phyloP scores from a whole-genome alignment of 2,888 invertebrate genomes.

The Cephus nigrinus region DNA sequence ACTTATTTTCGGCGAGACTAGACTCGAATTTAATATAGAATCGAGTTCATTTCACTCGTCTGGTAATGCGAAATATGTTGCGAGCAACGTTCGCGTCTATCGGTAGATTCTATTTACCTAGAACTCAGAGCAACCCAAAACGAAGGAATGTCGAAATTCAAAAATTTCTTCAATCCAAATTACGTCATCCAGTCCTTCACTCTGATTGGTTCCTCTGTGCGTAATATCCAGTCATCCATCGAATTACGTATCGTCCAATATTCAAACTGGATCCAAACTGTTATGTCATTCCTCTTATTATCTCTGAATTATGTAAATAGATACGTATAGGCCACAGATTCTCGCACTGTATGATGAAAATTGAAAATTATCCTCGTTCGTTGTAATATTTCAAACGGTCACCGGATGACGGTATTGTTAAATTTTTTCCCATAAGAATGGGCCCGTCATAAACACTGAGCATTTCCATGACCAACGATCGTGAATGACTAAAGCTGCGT shows the following conservation, averaged over 20 bases:
- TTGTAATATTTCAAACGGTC: not conserved
- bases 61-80: not conserved
- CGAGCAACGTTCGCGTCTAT: not conserved
- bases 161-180: not conserved
- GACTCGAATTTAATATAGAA: slow-evolving; percentile 20
- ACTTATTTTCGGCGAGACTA: slow-evolving; percentile 13
- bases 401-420: not conserved
- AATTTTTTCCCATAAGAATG: not conserved
- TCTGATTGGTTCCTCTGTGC: too few species aligned
- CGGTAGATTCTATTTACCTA: not conserved
- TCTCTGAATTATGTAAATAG: not conserved
- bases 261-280: not conserved
- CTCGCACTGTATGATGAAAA: not conserved
- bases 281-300: not conserved
- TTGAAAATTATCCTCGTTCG: not conserved
- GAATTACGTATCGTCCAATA: not conserved
- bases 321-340: not conserved
- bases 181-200: too few species aligned
- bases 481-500: not conserved
- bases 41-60: slow-evolving; percentile 19
- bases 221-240: not conserved
- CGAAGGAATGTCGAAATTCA: not conserved
- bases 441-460: not conserved
- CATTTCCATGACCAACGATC: not conserved
- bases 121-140: not conserved